A percentile compares a stretch with the other conserved stretches of the same genome.
Conservation (phyloP, 2,113 vertebrate species). For the Neoarius graeffei region DNA sequence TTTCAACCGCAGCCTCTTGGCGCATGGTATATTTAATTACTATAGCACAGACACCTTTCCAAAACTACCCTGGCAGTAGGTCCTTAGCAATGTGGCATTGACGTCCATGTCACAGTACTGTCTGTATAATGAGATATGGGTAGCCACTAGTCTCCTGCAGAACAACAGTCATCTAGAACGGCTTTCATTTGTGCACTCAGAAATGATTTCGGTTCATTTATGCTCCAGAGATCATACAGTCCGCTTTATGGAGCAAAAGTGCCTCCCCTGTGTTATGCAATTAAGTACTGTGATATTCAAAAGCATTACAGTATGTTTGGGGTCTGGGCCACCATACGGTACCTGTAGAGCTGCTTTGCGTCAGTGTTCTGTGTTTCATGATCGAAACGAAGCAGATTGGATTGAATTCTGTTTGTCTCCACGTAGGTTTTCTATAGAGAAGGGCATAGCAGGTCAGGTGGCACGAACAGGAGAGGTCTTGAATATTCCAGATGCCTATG, state of each 20-base stretch:
- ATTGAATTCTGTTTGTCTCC: conserved; percentile 39
- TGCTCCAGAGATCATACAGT: too few relatives aligned
- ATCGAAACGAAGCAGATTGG: not conserved
- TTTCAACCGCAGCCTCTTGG: too few relatives aligned
- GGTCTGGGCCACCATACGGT: not conserved
- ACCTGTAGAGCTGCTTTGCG: not conserved
- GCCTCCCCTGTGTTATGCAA: not conserved
- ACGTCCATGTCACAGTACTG: conserved; percentile 21
- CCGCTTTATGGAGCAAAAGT: not conserved
- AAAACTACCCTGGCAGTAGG: conserved; percentile 5
- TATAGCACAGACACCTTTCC: not conserved
- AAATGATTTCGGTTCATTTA: not conserved
- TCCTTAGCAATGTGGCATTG: conserved; percentile 6
- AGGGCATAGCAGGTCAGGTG: conserved; percentile 97
- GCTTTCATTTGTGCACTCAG: not conserved
- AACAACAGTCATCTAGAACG: not conserved
- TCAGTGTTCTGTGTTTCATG: not conserved
- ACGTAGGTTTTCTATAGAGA: conserved; percentile 97
- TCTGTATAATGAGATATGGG: conserved; percentile 16
- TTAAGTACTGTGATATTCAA: not conserved
- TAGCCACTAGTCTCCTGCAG: not conserved
- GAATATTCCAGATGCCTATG: conserved; percentile 98
- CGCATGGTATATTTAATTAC: too few relatives aligned
- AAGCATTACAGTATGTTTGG: not conserved
- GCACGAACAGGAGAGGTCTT: conserved; percentile 95